Evolutionary conservation across 2,888 invertebrate species (phyloP).

Genomic region (Odontomyia ornata): DNA sequence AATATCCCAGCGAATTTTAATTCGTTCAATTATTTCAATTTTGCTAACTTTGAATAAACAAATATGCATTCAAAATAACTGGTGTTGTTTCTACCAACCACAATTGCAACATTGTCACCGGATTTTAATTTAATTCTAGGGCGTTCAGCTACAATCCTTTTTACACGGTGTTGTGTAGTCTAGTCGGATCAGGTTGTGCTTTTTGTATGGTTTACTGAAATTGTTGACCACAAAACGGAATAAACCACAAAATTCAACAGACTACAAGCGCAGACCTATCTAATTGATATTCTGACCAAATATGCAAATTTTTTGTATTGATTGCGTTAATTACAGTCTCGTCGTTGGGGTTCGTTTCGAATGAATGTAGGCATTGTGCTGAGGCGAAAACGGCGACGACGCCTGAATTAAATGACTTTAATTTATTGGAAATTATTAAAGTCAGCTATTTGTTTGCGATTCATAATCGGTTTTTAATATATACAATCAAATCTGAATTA

Average conservation of each 20-base stretch:
- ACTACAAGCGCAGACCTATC: slow-evolving; percentile 44
- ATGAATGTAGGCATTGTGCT: slow-evolving; percentile 46
- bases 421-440: neutral
- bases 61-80: too few relatives aligned
- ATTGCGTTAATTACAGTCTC: slow-evolving; percentile 46
- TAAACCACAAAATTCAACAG: slow-evolving; percentile 27
- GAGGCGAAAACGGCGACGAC: neutral
- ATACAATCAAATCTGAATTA: neutral
- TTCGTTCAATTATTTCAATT: too few relatives aligned
- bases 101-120: slow-evolving; percentile 39
- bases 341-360: slow-evolving; percentile 42
- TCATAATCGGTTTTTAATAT: neutral
- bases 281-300: slow-evolving; percentile 53
- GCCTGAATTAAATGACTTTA: neutral
- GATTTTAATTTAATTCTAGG: slow-evolving; percentile 42
- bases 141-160: neutral
- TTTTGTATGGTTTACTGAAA: slow-evolving; percentile 36
- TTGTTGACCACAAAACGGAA: slow-evolving; percentile 46
- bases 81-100: neutral
- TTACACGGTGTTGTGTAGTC: neutral
- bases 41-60: too few relatives aligned
- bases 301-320: slow-evolving; percentile 52
- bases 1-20: too few relatives aligned
- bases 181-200: slow-evolving; percentile 2
- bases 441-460: neutral